Conservation (phyloP, 2,113 vertebrate species). For the Caranx melampygus region DNA sequence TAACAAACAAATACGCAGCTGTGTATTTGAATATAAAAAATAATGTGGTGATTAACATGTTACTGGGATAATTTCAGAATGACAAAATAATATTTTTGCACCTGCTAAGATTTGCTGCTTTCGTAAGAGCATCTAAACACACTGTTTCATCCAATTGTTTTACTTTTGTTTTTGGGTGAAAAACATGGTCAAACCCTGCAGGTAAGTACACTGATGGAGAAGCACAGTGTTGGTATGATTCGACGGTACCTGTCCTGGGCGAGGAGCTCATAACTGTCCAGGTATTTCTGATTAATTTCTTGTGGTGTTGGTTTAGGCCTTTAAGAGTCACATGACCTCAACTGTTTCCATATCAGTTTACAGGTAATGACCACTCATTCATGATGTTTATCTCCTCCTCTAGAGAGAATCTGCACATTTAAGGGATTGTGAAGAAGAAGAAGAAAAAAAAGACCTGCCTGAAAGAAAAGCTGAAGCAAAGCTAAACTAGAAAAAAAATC, state of each 20-base stretch:
- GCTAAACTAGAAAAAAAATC: conserved; percentile 25
- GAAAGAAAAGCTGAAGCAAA: conserved; percentile 17
- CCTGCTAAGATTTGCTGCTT: background rate
- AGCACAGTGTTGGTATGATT: no score
- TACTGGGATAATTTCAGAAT: no score
- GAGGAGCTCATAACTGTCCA: no score
- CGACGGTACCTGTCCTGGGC: no score
- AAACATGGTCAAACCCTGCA: background rate
- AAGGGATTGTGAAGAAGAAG: background rate
- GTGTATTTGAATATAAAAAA: no score
- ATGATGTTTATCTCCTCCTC: background rate
- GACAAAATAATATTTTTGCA: no score
- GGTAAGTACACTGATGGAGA: background rate
- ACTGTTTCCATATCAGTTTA: background rate
- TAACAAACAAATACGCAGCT: no score
- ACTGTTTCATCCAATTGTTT: background rate
- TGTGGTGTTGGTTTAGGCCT: background rate
- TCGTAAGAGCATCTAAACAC: background rate
- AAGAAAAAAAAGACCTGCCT: background rate
- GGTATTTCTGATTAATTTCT: no score
- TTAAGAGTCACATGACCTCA: background rate
- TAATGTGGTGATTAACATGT: no score
- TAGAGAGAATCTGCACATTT: conserved; percentile 10
- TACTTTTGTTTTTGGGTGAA: background rate
- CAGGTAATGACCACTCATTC: background rate